A percentile compares a stretch with the other conserved stretches of the same genome.
phyloP scores from a whole-genome alignment of 2,888 invertebrate genomes.

The Eristalinus sepulchralis region DNA sequence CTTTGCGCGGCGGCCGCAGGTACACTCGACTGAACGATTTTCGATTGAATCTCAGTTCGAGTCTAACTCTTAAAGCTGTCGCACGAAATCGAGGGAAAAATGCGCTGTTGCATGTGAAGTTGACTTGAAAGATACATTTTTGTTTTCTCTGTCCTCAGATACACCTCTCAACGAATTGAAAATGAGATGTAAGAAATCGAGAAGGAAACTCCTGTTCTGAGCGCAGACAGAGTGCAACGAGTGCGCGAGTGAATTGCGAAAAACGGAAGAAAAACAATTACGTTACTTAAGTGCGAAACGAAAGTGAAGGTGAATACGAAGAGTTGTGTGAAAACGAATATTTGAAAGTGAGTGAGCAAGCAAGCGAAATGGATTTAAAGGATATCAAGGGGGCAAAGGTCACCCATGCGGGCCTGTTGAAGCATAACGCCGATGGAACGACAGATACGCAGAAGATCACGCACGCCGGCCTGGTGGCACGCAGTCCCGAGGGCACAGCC shows the following conservation, averaged over 20 bases:
- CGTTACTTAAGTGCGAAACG: constrained; percentile 41
- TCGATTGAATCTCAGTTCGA: constrained; percentile 65
- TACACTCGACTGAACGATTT: constrained; percentile 66
- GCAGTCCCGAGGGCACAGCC: constrained; percentile 96
- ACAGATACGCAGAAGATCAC: constrained; percentile 84
- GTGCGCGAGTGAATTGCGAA: constrained; percentile 32
- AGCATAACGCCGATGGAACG: constrained; percentile 84
- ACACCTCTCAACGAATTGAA: constrained; percentile 1
- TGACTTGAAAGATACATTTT: background rate
- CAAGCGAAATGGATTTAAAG: constrained; percentile 78
- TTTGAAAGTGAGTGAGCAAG: background rate
- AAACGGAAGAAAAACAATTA: background rate
- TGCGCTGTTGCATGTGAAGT: background rate
- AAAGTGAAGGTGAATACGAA: constrained; percentile 49
- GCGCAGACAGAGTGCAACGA: constrained; percentile 13
- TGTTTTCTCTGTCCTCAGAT: background rate
- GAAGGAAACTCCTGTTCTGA: constrained; percentile 60
- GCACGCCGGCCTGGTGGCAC: constrained; percentile 91
- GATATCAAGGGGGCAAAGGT: constrained; percentile 82
- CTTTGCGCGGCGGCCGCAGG: constrained; percentile 52
- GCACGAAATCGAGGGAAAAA: constrained; percentile 25
- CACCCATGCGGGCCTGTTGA: constrained; percentile 83
- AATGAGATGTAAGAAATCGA: constrained; percentile 60
- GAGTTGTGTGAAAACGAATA: constrained; percentile 4
- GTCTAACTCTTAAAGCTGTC: constrained; percentile 48